Conservation (phyloP, 1,140 invertebrate species). For the Microplitis mediator region DNA sequence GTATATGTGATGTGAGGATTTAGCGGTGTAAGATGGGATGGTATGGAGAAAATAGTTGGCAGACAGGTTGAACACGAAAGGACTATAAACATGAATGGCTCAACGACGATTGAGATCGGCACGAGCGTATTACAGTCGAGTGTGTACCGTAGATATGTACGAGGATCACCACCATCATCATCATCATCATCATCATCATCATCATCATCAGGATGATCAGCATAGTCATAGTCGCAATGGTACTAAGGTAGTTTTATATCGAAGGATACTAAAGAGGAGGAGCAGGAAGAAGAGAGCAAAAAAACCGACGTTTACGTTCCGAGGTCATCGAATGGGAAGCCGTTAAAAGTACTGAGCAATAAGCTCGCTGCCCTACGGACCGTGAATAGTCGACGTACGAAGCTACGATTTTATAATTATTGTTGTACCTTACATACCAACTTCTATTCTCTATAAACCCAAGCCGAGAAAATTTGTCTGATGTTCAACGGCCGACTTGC, state of each 20-base stretch:
- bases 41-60: background rate
- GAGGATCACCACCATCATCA: background rate
- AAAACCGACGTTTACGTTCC: constrained; percentile 27
- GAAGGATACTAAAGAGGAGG: constrained; percentile 24
- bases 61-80: background rate
- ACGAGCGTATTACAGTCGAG: constrained; percentile 4
- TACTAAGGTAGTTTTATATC: background rate
- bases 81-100: constrained; percentile 22
- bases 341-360: constrained; percentile 23
- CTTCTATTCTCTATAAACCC: background rate
- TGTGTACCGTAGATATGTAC: background rate
- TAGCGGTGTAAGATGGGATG: background rate
- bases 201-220: background rate
- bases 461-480: background rate
- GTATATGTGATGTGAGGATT: background rate
- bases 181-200: background rate
- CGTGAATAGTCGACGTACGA: constrained; percentile 17
- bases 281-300: constrained; percentile 28
- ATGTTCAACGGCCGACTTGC: background rate
- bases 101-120: constrained; percentile 22
- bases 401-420: constrained; percentile 28
- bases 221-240: background rate
- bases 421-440: constrained; percentile 13
- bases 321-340: constrained; percentile 31
- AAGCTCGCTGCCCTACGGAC: constrained; percentile 21